These are phyloP conservation scores for Pheosia gnoma DNA, from an alignment of 2,888 invertebrate genomes.

Conservation along the genomic window DNA sequence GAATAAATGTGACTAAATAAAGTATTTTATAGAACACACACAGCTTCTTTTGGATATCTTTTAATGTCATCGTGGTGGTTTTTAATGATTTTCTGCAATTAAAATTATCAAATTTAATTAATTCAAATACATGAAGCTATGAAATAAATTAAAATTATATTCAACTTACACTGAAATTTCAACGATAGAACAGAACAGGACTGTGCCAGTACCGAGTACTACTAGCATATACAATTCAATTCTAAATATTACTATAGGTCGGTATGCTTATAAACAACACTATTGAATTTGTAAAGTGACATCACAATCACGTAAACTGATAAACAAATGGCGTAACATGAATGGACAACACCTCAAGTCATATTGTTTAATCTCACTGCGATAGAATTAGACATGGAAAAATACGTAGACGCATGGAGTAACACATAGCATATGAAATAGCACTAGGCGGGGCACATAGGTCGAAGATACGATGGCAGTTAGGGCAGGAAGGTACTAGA, in stretches of 20 bases:
- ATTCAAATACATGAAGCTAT: not conserved
- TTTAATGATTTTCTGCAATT: not conserved
- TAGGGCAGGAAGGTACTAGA: no score
- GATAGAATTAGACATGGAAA: no score
- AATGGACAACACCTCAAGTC: not conserved
- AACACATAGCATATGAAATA: no score
- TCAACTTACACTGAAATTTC: not conserved
- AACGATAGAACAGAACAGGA: not conserved
- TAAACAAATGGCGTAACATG: not conserved
- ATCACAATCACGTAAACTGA: not conserved
- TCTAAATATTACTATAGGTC: not conserved
- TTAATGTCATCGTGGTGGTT: not conserved
- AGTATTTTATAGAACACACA: constrained; percentile 2
- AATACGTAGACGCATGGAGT: no score
- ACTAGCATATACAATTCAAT: not conserved
- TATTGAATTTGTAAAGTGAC: constrained; percentile 4
- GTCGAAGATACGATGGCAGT: no score
- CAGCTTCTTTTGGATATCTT: constrained; percentile 8
- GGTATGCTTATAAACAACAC: constrained; percentile 21
- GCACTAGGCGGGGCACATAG: no score
- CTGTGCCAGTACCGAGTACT: not conserved
- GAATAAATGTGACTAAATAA: constrained; percentile 11
- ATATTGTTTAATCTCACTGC: not conserved
- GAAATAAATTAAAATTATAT: not conserved
- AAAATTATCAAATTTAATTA: not conserved